Base-by-base conservation (phyloP, 2,888 invertebrate species). In the Callosobruchus maculatus region DNA sequence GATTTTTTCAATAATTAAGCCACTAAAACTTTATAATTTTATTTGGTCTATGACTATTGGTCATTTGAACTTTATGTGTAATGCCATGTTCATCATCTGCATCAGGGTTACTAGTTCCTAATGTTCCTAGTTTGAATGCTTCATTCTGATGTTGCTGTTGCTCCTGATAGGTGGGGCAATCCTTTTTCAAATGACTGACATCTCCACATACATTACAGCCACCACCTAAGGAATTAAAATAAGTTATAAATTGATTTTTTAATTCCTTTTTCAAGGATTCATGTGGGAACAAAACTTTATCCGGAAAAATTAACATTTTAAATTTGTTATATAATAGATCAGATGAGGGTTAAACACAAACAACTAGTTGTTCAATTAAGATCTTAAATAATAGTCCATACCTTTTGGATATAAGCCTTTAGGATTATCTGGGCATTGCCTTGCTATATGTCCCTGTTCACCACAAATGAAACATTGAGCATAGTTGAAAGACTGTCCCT, bases 381-480 rank as follows among this genome's bases (percentile, higher is more conserved):
- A 26, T 26, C 7, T 26, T 7, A 26, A 26, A 26, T 26, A 26
- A 26, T 26, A 7, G 26, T 67, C n/a, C 68, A 4, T 78, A 81
- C 81, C 82, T 86, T 94, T 92, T 0, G 97, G 96, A 88, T 96
- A 97, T 9, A 84, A 68, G 0, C 97, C 97, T 82, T 92, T 92
- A 0, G 93, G 92, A 88, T 97, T 97, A 83, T 96, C 93, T 2
- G 96, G 95, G 86, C 97, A 97, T 82, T 96, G 94, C 76, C 93
- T 90, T 0, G 96, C 92, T 80, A 97, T 93, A 85, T 97, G 97
- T 5, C 97, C 97, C 86, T 91, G 92, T 86, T 96, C 93, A 73
- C 92, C 92, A 85, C 97, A 97, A 79, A 97, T 93, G 83, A 97
- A 97, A 86, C 97, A 97, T 73, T 91, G 92, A 0, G 97, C 97